phyloP scores from a whole-genome alignment of 2,113 vertebrate genomes.

The Nestor notabilis region DNA sequence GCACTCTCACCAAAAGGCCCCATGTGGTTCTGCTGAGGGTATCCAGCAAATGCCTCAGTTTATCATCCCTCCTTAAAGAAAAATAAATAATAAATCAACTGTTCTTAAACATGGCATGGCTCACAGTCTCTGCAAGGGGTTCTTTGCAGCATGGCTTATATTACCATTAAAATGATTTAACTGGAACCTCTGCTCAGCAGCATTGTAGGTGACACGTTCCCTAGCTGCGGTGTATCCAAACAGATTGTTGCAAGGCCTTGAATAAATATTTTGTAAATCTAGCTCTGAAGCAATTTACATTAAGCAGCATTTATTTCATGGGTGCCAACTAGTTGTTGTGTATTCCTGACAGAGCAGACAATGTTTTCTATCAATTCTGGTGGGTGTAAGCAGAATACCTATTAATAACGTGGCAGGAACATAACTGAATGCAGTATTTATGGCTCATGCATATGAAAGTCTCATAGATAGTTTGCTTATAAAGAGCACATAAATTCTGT shows the following conservation, averaged over 20 bases:
- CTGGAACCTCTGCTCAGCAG: constrained; percentile 24
- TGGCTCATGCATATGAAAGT: constrained; percentile 7
- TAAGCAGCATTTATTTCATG: constrained; percentile 70
- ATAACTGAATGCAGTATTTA: constrained; percentile 63
- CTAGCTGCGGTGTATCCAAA: constrained; percentile 67
- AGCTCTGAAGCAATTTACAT: constrained; percentile 70
- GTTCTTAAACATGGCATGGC: neutral
- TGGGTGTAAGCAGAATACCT: constrained; percentile 53
- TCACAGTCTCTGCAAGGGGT: neutral
- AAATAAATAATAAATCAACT: neutral
- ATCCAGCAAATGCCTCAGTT: neutral
- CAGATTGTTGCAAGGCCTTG: constrained; percentile 56
- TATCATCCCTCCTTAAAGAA: neutral
- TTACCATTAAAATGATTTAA: constrained; percentile 67
- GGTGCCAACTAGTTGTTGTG: constrained; percentile 59
- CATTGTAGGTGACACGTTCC: constrained; percentile 49
- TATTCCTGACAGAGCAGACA: constrained; percentile 45
- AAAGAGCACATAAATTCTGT: neutral
- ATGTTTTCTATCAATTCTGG: constrained; percentile 65
- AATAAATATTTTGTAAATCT: constrained; percentile 72
- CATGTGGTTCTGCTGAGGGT: neutral
- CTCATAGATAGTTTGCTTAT: neutral
- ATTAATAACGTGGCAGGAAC: constrained; percentile 53
- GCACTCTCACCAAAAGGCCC: neutral
- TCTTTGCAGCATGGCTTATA: constrained; percentile 10